These are phyloP conservation scores for Pitta sordida DNA, from an alignment of 2,113 vertebrate species.

Conservation along the genomic window DNA sequence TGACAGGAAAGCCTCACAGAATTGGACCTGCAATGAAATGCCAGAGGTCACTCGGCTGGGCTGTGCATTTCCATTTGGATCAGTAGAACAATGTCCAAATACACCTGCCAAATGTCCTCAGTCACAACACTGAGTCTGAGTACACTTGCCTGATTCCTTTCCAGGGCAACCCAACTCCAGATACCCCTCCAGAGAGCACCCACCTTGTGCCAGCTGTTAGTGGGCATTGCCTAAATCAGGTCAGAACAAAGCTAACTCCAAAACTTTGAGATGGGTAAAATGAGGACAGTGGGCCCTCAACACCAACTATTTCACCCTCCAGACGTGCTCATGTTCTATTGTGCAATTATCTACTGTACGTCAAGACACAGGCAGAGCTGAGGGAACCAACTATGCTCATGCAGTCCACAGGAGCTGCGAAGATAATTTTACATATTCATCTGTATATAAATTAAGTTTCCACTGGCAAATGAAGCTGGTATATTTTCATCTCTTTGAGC, in stretches of 20 bases:
- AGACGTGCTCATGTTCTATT: accelerated
- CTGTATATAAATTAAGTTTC: neutral
- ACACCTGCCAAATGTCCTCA: neutral
- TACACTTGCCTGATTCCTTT: accelerated
- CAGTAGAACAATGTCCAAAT: neutral
- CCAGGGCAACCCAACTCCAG: neutral
- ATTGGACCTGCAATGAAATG: neutral
- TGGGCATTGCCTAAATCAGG: neutral
- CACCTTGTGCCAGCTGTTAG: neutral
- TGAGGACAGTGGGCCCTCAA: neutral
- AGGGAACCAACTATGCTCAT: neutral
- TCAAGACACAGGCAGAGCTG: neutral
- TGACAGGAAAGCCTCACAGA: neutral
- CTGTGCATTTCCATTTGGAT: accelerated
- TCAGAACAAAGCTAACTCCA: neutral
- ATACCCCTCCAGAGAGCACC: neutral
- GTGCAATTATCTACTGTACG: accelerated
- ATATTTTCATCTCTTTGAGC: neutral
- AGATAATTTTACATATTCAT: neutral
- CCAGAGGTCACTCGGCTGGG: neutral
- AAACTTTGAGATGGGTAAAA: neutral
- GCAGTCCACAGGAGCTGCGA: neutral
- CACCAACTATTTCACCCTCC: neutral
- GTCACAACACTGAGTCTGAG: accelerated
- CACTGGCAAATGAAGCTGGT: neutral